Conservation (phyloP, 2,113 vertebrate genomes). For the Cromileptes altivelis region DNA sequence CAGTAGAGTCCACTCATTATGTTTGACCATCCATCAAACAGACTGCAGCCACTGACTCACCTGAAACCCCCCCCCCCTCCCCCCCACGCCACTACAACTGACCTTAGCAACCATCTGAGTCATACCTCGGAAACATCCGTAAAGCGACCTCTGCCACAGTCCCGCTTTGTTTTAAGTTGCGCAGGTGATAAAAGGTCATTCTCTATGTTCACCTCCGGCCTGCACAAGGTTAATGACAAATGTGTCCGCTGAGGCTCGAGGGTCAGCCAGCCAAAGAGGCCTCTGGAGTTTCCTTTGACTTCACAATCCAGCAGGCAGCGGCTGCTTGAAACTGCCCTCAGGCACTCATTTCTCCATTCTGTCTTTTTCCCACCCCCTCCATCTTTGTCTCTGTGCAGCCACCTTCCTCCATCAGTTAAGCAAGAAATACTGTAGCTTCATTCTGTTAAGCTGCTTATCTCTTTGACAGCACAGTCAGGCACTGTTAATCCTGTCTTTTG, state of each 20-base stretch:
- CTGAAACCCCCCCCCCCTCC: constrained; percentile 40
- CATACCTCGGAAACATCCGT: constrained; percentile 50
- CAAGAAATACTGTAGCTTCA: constrained; percentile 74
- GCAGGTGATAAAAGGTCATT: constrained; percentile 70
- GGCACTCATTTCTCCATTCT: constrained; percentile 37
- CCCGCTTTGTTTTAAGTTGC: constrained; percentile 66
- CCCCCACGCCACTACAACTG: constrained; percentile 38
- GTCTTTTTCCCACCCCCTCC: neutral
- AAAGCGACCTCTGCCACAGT: constrained; percentile 45
- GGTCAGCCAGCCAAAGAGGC: constrained; percentile 47
- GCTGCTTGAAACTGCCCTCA: constrained; percentile 47
- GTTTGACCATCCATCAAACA: constrained; percentile 55
- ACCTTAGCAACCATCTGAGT: constrained; percentile 67
- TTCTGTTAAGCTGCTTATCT: constrained; percentile 82
- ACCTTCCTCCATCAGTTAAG: constrained; percentile 72
- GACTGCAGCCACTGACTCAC: constrained; percentile 32
- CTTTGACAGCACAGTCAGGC: constrained; percentile 71
- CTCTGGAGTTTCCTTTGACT: constrained; percentile 61
- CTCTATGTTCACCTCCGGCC: constrained; percentile 57
- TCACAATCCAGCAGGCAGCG: constrained; percentile 46
- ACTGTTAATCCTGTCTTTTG: constrained; percentile 81
- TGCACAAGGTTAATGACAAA: constrained; percentile 71
- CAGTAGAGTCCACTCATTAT: constrained; percentile 27
- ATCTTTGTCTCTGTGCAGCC: constrained; percentile 54
- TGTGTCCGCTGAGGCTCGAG: constrained; percentile 54